Evolutionary conservation across 2,113 vertebrate species (phyloP), one percentile per base, ranked within the genome.

Genomic region (Trachemys scripta): DNA sequence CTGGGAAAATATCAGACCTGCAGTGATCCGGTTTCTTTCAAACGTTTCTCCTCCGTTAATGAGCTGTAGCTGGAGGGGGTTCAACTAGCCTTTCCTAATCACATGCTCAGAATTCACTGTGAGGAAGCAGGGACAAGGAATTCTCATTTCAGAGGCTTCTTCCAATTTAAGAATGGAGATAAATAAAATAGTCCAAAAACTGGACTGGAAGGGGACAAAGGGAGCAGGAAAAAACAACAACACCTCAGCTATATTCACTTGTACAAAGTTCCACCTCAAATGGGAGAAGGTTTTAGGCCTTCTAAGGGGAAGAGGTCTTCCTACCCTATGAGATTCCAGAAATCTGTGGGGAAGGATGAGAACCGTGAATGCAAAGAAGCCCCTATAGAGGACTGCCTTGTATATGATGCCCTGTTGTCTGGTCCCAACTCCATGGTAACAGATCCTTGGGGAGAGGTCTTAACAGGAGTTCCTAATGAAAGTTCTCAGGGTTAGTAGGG

Each of bases 251-350:
- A 14, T 8, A 27, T 19, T 88, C 5, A 31, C 7, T 3, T 50
- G 14, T 84, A 82, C 56, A 90, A 82, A 0, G 3, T 2, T 1
- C 20, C 22, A 12, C 0, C 51, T 13, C 5, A 19, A 35, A 35
- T 69, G 62, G 35, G 31, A n/a, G 31, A 72, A 72, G 19, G n/a
- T 38, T 72, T 62, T 38, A 38, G 35, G n/a, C 10, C n/a, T 72
- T 38, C 19, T 92, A 69, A 49, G 49, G 11, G 72, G 78, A 90
- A 87, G 59, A 29, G 2, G 31, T 62, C 8, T 38, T 76, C 12
- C 75, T 27, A 42, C 22, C 42, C 12, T 27, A 25, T 47, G 11
- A 25, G 24, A 45, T 47, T 3, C 75, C 24, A 25, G 20, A 76
- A 47, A 78, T 45, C 11, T 78, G 38, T 1, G 17, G 47, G 25